phyloP scores from a whole-genome alignment of 1,140 invertebrate species.

The Saccostrea cuccullata region DNA sequence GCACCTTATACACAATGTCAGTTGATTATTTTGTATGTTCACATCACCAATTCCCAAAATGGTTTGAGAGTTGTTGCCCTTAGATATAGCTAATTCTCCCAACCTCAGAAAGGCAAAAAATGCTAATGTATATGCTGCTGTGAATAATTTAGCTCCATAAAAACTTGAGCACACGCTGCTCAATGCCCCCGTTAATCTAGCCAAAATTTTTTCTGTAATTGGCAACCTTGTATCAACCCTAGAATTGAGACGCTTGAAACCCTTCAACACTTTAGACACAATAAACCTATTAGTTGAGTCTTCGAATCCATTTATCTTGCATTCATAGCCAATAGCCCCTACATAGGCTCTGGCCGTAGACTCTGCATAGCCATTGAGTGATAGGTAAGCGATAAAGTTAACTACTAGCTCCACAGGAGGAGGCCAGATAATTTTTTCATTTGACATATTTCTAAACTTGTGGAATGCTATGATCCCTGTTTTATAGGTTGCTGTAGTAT shows the following conservation, averaged over 20 bases:
- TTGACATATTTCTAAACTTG: neutral
- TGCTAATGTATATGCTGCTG: conserved; percentile 32
- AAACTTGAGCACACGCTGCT: neutral
- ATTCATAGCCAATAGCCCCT: neutral
- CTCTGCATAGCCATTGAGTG: conserved; percentile 16
- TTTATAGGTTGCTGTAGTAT: neutral
- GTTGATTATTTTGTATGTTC: too few relatives aligned
- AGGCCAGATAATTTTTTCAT: neutral
- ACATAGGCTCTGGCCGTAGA: conserved; percentile 18
- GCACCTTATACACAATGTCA: neutral
- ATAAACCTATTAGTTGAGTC: conserved; percentile 22
- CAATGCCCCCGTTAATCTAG: neutral
- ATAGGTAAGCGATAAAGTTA: conserved; percentile 23
- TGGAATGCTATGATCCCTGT: neutral
- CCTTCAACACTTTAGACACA: conserved; percentile 30
- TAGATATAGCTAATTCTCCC: conserved; percentile 15
- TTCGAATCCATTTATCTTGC: neutral
- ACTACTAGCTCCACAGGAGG: neutral
- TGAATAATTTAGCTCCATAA: neutral
- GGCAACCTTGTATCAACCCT: neutral
- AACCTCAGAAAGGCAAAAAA: conserved; percentile 41
- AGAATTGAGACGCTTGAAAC: neutral
- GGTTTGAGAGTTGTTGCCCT: neutral
- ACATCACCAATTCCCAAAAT: conserved; percentile 14
- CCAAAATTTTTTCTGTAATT: conserved; percentile 6